These are phyloP conservation scores for Perdita meconis DNA, from an alignment of 2,888 invertebrate species.

Conservation along the genomic window DNA sequence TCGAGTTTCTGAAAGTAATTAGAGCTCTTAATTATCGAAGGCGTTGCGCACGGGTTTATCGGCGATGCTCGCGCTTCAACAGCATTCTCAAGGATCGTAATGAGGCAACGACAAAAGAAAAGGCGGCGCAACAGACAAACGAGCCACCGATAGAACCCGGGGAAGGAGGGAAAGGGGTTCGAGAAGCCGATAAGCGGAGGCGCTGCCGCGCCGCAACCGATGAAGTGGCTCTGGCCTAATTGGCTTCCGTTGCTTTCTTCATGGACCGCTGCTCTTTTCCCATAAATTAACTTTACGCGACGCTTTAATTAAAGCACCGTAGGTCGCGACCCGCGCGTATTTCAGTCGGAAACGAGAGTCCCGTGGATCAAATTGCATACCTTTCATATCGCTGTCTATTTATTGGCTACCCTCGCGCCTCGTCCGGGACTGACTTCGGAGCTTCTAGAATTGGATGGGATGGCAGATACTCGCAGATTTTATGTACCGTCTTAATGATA, in stretches of 20 bases:
- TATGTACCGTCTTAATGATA: constrained; percentile 10
- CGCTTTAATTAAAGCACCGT: constrained; percentile 70
- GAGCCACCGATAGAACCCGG: constrained; percentile 58
- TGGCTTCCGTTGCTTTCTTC: constrained; percentile 75
- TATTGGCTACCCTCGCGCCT: constrained; percentile 33
- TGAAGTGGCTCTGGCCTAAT: constrained; percentile 75
- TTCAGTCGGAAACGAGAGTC: constrained; percentile 56
- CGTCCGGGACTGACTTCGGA: not conserved
- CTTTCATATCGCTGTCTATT: constrained; percentile 44
- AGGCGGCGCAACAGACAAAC: constrained; percentile 62
- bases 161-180: constrained; percentile 55
- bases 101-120: constrained; percentile 65
- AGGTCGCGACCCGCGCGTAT: constrained; percentile 61
- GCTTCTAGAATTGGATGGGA: not conserved
- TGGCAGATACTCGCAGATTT: constrained; percentile 1
- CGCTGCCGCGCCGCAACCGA: constrained; percentile 53
- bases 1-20: constrained; percentile 59
- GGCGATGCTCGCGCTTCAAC: constrained; percentile 19
- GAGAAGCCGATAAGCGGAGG: constrained; percentile 62
- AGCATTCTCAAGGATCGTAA: constrained; percentile 62
- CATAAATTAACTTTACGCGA: constrained; percentile 73
- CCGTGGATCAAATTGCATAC: constrained; percentile 13
- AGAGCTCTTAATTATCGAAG: constrained; percentile 66
- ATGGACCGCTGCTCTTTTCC: constrained; percentile 68
- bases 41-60: constrained; percentile 47